phyloP scores from a whole-genome alignment of 1,140 invertebrate species.

The Monomorium pharaonis region DNA sequence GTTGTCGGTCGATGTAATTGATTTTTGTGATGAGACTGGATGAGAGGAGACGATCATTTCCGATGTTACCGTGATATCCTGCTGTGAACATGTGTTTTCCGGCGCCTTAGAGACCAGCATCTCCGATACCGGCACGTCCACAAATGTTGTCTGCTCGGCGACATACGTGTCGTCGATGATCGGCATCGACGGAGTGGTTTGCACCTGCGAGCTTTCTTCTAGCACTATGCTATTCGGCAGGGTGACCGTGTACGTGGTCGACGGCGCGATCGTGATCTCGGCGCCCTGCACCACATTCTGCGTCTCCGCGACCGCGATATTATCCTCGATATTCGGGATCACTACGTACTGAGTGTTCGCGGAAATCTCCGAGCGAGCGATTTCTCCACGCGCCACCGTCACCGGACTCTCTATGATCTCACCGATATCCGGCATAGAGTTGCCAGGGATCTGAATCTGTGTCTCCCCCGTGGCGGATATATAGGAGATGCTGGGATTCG shows the following conservation, averaged over 20 bases:
- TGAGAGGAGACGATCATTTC: constrained; percentile 55
- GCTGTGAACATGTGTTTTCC: constrained; percentile 51
- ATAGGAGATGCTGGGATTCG: constrained; percentile 88
- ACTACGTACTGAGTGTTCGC: constrained; percentile 78
- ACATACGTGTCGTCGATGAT: constrained; percentile 82
- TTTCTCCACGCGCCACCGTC: constrained; percentile 30
- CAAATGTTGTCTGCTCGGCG: constrained; percentile 68
- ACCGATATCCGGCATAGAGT: constrained; percentile 80
- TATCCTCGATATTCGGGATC: constrained; percentile 76
- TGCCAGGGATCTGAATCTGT: constrained; percentile 75
- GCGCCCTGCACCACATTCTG: constrained; percentile 42
- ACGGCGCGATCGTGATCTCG: constrained; percentile 51
- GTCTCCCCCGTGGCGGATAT: constrained; percentile 78
- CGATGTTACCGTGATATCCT: constrained; percentile 63
- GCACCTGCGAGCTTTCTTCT: constrained; percentile 74
- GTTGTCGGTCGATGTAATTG: constrained; percentile 46
- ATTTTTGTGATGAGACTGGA: constrained; percentile 59
- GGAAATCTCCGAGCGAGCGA: constrained; percentile 64
- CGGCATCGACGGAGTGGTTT: constrained; percentile 83
- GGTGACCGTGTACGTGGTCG: constrained; percentile 79
- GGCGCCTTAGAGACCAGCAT: constrained; percentile 76
- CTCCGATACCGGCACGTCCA: constrained; percentile 75
- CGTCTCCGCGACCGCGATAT: constrained; percentile 68
- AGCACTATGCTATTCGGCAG: constrained; percentile 77
- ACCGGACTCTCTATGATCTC: constrained; percentile 75